Evolutionary conservation across 2,113 vertebrate genomes (phyloP), one percentile per base, ranked within the genome.

Genomic region (Danionella cerebrum): DNA sequence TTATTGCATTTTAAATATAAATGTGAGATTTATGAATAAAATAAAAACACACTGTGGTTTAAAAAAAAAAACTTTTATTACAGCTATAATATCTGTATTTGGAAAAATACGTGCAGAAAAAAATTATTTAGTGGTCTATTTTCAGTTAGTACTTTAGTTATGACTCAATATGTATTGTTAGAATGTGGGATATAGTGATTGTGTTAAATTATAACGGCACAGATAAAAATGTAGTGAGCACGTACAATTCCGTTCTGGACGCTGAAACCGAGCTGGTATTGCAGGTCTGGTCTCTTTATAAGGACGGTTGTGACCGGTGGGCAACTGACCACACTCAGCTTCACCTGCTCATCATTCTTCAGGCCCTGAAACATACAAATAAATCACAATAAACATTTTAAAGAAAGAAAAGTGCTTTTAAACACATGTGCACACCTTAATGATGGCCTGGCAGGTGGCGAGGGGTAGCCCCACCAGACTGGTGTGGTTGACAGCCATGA

Each of bases 201-300:
- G n/a, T n/a, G n/a, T n/a, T n/a, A n/a, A n/a, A n/a, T n/a, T n/a
- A n/a, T n/a, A n/a, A n/a, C n/a, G n/a, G n/a, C n/a, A n/a, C n/a
- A n/a, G n/a, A n/a, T n/a, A n/a, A n/a, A n/a, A n/a, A n/a, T n/a
- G n/a, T n/a, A n/a, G n/a, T n/a, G 29, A 2, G 29, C 29, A 33
- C 96, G 93, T 82, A 98, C 96, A 3, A 98, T 98, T 85, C 96
- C 96, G 0, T 97, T 98, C 86, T 98, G 96, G 55, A 98, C 94
- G 2, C 95, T 98, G 89, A 98, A 98, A 53, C 95, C 96, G 52
- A 98, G 85, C 85, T 98, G 96, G 80, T 97, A 98, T 82, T 98
- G 97, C 76, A 98, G 86, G 73, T 98, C 96, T 0, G 96, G 96
- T 54, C 95, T 87, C 85, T 98, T 98, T 78, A 98, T 97, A 67